Percentiles rank a stretch among this genome's conserved stretches.
These are phyloP conservation scores for Podilymbus podiceps DNA, from an alignment of 2,113 vertebrate genomes.

Conservation along the genomic window DNA sequence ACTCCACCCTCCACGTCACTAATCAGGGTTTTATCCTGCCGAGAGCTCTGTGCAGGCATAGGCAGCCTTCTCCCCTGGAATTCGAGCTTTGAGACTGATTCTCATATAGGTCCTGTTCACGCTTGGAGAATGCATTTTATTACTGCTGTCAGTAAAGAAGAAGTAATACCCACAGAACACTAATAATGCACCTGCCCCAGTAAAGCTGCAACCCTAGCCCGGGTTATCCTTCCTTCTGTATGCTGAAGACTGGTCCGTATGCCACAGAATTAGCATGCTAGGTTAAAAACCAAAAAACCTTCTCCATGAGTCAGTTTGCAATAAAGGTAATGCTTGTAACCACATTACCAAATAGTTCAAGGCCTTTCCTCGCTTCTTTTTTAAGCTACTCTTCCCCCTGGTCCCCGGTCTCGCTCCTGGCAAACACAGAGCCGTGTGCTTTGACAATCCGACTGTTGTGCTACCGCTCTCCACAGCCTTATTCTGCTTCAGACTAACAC, in stretches of 20 bases:
- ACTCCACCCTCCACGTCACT: background rate
- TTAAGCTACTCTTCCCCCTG: background rate
- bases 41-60: background rate
- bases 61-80: background rate
- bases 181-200: background rate
- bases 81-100: background rate
- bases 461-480: background rate
- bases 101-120: background rate
- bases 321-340: background rate
- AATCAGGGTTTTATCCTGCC: background rate
- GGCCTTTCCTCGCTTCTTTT: background rate
- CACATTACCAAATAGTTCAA: background rate
- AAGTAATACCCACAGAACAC: background rate
- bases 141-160: background rate
- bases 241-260: background rate
- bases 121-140: background rate
- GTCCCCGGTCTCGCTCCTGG: background rate
- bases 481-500: background rate
- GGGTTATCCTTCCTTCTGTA: background rate
- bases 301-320: background rate
- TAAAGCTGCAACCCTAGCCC: background rate
- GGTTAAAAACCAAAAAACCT: background rate
- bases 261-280: background rate
- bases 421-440: background rate
- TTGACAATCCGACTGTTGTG: background rate